Evolutionary conservation across 2,113 vertebrate genomes (phyloP).

Genomic region (Tragulus kanchil): DNA sequence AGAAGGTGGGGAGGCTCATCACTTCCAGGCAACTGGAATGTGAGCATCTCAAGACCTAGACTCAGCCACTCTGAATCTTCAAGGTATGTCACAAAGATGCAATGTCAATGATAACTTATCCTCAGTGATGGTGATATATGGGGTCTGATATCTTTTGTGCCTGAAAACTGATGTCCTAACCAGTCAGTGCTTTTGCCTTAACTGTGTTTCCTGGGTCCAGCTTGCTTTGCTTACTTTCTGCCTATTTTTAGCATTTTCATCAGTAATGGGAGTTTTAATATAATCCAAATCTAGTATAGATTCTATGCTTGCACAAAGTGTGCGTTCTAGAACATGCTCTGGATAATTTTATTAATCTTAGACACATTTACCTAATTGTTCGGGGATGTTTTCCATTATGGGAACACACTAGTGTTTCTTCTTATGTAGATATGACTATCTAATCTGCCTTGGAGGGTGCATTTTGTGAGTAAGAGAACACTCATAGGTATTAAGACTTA

Average conservation of each 20-base stretch:
- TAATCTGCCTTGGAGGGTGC: neutral
- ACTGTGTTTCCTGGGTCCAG: neutral
- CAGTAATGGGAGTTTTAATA: neutral
- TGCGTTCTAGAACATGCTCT: neutral
- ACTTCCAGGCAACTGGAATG: neutral
- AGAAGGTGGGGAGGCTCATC: neutral
- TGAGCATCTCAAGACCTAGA: neutral
- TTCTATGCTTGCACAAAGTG: too few species aligned
- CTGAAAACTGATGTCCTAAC: neutral
- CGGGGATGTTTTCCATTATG: neutral
- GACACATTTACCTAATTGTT: constrained; percentile 14
- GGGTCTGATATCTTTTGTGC: neutral
- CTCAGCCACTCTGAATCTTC: neutral
- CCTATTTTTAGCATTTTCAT: neutral
- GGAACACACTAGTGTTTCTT: neutral
- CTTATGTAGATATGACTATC: neutral
- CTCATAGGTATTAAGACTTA: neutral
- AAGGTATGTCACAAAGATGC: neutral
- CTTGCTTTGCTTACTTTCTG: neutral
- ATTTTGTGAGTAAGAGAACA: constrained; percentile 40
- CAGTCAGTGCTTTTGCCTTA: neutral
- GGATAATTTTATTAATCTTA: neutral
- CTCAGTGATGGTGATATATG: neutral
- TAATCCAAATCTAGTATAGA: neutral
- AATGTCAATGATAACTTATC: neutral